Percentiles rank a stretch among this genome's conserved stretches.
Conservation (phyloP, 2,888 invertebrate species). For the Chrysolina americana region DNA sequence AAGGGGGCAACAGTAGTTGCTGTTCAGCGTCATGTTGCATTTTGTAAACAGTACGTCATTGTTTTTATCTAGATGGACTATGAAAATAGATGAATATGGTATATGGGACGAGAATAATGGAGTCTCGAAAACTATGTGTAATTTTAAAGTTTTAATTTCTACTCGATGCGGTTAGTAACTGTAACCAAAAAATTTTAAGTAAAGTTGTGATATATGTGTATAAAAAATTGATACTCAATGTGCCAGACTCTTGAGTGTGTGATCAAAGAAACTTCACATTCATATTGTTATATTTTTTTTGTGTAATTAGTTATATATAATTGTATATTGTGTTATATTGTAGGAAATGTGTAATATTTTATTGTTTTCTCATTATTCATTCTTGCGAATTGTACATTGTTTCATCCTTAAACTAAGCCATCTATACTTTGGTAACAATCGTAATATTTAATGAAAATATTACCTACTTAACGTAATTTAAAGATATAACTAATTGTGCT, state of each 20-base stretch:
- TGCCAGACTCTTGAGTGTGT: constrained; percentile 67
- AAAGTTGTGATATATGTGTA: constrained; percentile 71
- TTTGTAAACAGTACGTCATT: constrained; percentile 77
- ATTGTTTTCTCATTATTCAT: constrained; percentile 47
- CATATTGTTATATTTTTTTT: constrained; percentile 62
- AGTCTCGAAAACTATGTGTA: constrained; percentile 46
- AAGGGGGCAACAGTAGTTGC: constrained; percentile 95
- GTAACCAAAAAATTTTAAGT: constrained; percentile 64
- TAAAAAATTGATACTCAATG: constrained; percentile 68
- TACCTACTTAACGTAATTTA: constrained; percentile 45
- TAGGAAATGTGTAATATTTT: constrained; percentile 50
- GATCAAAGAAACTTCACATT: constrained; percentile 57
- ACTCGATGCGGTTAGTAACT: constrained; percentile 52
- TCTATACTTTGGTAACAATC: constrained; percentile 41
- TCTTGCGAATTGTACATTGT: constrained; percentile 46
- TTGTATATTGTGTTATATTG: constrained; percentile 57
- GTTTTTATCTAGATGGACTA: constrained; percentile 51
- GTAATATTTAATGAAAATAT: constrained; percentile 44
- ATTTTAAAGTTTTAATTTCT: constrained; percentile 52
- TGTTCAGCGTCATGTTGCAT: constrained; percentile 95
- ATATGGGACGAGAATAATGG: constrained; percentile 45
- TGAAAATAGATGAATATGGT: constrained; percentile 49
- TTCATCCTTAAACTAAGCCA: constrained; percentile 42
- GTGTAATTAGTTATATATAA: constrained; percentile 65
- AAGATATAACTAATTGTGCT: constrained; percentile 34